A percentile compares a stretch with the other conserved stretches of the same genome.
phyloP scores from a whole-genome alignment of 2,797 vertebrate genomes.

The Capromys pilorides region DNA sequence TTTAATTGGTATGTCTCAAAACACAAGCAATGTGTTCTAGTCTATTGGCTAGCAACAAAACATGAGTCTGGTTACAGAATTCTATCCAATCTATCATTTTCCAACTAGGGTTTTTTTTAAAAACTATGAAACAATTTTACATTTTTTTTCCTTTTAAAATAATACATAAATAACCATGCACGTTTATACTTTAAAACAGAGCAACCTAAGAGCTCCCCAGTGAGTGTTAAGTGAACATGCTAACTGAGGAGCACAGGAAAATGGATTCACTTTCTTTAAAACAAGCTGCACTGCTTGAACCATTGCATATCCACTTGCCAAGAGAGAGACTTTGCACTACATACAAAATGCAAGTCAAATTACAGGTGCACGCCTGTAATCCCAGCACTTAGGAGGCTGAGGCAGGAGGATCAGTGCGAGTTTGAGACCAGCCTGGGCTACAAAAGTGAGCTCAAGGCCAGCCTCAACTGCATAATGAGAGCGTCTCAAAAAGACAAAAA shows the following conservation, averaged over 20 bases:
- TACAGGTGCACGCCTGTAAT: no score
- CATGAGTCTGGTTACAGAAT: constrained; percentile 20
- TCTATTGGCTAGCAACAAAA: not conserved
- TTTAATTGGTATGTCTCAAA: constrained; percentile 3
- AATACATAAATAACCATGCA: constrained; percentile 1
- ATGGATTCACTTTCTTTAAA: constrained; percentile 19
- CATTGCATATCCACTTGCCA: not conserved
- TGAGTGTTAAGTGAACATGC: not conserved
- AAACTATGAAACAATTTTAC: not conserved
- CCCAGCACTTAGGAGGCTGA: no score
- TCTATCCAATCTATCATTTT: no score
- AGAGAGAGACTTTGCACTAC: not conserved
- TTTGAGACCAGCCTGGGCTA: no score
- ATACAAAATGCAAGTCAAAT: constrained; percentile 36
- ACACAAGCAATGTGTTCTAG: not conserved
- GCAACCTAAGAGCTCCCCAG: not conserved
- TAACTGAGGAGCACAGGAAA: not conserved
- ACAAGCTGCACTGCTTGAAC: not conserved
- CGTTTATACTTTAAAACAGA: constrained; percentile 25
- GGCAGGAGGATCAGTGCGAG: no score
- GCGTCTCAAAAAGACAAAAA: no score
- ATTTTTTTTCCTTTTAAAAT: constrained; percentile 49
- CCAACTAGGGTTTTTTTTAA: no score
- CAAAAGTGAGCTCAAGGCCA: no score
- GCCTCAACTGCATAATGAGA: no score